Conservation (phyloP, 2,113 vertebrate species). For the Chaetodon trifascialis region DNA sequence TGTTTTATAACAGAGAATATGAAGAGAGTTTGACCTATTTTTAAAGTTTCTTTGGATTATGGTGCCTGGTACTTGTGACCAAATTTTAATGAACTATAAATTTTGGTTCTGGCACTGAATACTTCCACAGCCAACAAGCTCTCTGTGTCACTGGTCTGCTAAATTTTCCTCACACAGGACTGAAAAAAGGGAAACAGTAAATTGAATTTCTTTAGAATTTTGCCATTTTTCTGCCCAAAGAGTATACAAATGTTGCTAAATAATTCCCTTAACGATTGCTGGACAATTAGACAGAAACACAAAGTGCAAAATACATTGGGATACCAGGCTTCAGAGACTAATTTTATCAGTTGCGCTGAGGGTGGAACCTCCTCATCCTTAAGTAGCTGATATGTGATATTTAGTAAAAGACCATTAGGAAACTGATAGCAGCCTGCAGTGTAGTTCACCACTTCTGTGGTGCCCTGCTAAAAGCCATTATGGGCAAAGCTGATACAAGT, state of each 20-base stretch:
- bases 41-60: not conserved
- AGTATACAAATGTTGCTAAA: not conserved
- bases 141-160: not conserved
- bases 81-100: not conserved
- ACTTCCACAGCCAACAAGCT: not conserved
- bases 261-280: not conserved
- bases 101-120: not conserved
- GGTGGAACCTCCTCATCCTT: not conserved
- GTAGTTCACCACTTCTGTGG: not conserved
- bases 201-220: not conserved
- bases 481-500: no score
- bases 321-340: not conserved
- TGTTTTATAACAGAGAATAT: not conserved
- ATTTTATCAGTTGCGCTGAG: not conserved
- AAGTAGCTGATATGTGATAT: not conserved
- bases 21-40: not conserved
- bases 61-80: not conserved
- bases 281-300: not conserved
- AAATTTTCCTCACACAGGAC: not conserved
- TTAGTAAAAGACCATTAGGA: not conserved
- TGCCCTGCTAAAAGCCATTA: not conserved
- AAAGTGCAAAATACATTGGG: not conserved
- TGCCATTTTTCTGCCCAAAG: not conserved
- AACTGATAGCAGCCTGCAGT: not conserved
- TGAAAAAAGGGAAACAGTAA: not conserved